Conservation (phyloP, 1,140 invertebrate species). For the Drosophila kikkawai region DNA sequence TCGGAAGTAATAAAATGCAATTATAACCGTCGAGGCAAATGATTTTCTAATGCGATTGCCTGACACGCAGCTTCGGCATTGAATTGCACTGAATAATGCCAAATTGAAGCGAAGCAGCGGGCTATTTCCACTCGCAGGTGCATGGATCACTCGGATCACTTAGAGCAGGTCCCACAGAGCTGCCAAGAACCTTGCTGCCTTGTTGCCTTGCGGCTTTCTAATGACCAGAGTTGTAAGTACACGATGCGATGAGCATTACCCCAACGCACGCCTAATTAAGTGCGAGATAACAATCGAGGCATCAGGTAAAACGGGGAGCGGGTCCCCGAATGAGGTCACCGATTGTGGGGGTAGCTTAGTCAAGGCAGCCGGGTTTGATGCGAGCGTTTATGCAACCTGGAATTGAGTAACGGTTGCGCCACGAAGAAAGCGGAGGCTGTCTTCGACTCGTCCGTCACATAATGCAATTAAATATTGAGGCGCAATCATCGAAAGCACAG, state of each 20-base stretch:
- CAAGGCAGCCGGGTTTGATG: slow-evolving; percentile 26
- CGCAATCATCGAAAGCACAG: slow-evolving; percentile 71
- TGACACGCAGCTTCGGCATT: slow-evolving; percentile 40
- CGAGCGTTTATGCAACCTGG: slow-evolving; percentile 62
- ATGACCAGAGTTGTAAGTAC: slow-evolving; percentile 49
- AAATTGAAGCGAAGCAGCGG: slow-evolving; percentile 53
- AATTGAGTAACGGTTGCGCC: slow-evolving; percentile 42
- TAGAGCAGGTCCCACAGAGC: slow-evolving; percentile 17
- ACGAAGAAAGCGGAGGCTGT: slow-evolving; percentile 55
- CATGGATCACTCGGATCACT: slow-evolving; percentile 27
- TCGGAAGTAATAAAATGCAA: slow-evolving; percentile 77
- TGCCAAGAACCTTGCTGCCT: slow-evolving; percentile 28
- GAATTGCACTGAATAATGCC: slow-evolving; percentile 46
- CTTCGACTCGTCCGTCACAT: slow-evolving; percentile 59
- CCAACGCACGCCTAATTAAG: slow-evolving; percentile 77
- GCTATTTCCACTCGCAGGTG: slow-evolving; percentile 46
- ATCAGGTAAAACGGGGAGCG: slow-evolving; percentile 18
- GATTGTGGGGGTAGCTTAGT: slow-evolving; percentile 52
- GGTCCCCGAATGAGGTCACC: slow-evolving; percentile 62
- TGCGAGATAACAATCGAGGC: slow-evolving; percentile 67
- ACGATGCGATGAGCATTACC: slow-evolving; percentile 50
- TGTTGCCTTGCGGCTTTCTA: slow-evolving; percentile 40
- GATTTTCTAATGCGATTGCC: slow-evolving; percentile 66
- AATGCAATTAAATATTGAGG: slow-evolving; percentile 70
- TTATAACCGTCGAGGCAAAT: slow-evolving; percentile 57